Evolutionary conservation across 2,797 vertebrate species (phyloP), one percentile per base, ranked within the genome.

Genomic region (Apogon talboti): DNA sequence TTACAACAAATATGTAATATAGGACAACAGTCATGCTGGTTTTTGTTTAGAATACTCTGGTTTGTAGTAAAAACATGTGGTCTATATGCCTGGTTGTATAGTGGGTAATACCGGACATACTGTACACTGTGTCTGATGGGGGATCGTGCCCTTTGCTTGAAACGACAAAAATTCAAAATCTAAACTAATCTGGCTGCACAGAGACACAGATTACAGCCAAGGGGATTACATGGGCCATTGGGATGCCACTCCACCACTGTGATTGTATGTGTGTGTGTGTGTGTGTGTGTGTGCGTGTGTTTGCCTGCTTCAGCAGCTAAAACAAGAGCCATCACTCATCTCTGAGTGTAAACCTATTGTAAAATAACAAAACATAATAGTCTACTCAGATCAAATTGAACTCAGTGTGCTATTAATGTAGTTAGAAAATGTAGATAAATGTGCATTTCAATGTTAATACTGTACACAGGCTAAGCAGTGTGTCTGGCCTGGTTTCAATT

Each of bases 131-230:
- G 18, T 43, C 53, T 65, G 54, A 65, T 60, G 48, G 56, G 48
- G 53, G 62, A 66, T 19, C 54, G 58, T 72, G 50, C 28, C 66
- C 66, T 60, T 66, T 62, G 50, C 86, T 77, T 78, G 74, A 85
- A 85, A 82, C 0, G 56, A 71, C 87, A 77, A 66, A 76, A 81
- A 86, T 84, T 77, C 58, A 69, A 82, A 88, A 86, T 87, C 81
- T 84, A 63, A 85, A 88, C 83, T 91, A 91, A 92, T 90, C 87
- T 88, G 87, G 80, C 69, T 71, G 74, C 78, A 59, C 58, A 88
- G 72, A 86, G 77, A 67, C 83, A 78, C 84, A 90, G 87, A 92
- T 92, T 91, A 91, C 84, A 88, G 85, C 78, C 83, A 74, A 84
- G 48, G 83, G 81, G 89, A 90, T 92, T 90, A 91, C 72, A 87